Percentiles rank a stretch among this genome's conserved stretches.
Conservation (phyloP, 2,888 invertebrate genomes). For the Phengaris alcon region DNA sequence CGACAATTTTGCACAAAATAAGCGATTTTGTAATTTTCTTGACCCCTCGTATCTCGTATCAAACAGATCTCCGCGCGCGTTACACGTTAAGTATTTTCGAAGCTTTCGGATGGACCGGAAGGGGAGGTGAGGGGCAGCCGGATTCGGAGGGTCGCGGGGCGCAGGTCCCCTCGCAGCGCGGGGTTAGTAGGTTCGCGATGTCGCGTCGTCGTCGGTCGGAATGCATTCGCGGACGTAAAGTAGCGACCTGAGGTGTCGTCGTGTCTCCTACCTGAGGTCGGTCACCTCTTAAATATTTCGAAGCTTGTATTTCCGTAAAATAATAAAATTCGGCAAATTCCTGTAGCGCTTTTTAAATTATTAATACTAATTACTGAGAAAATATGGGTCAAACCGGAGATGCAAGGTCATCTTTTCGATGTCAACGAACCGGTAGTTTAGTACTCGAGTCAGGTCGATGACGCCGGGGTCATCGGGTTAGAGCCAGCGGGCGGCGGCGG, state of each 20-base stretch:
- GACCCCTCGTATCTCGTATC: constrained; percentile 38
- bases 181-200: constrained; percentile 79
- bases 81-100: constrained; percentile 72
- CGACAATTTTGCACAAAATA: constrained; percentile 40
- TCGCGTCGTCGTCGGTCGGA: constrained; percentile 77
- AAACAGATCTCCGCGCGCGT: constrained; percentile 59
- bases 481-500: constrained; percentile 41
- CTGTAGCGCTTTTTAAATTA: constrained; percentile 3
- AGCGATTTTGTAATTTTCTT: constrained; percentile 33
- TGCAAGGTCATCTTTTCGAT: constrained; percentile 72
- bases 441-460: constrained; percentile 73
- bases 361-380: constrained; percentile 37
- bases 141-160: constrained; percentile 74
- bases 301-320: constrained; percentile 24
- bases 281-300: constrained; percentile 52
- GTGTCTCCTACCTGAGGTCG: constrained; percentile 71
- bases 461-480: constrained; percentile 62
- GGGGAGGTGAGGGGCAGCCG: constrained; percentile 64
- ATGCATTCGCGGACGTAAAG: constrained; percentile 79
- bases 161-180: constrained; percentile 74
- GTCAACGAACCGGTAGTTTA: constrained; percentile 74
- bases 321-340: constrained; percentile 10
- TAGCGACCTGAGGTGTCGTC: constrained; percentile 75
- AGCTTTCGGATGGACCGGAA: constrained; percentile 75
- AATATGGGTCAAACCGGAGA: constrained; percentile 67